phyloP scores from a whole-genome alignment of 2,797 vertebrate species.

The Phyllotis vaccarum region DNA sequence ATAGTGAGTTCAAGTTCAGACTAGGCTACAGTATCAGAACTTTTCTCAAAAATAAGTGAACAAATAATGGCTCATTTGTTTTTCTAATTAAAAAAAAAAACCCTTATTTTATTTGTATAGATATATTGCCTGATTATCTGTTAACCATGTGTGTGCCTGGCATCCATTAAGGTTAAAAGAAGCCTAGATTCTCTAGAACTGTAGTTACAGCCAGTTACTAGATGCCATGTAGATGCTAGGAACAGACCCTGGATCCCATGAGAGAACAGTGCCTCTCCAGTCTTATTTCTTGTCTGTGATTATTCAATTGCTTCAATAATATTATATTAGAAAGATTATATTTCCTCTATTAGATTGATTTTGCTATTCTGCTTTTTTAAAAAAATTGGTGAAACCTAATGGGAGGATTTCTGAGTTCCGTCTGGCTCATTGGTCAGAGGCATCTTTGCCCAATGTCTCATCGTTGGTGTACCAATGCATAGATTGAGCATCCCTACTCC shows the following conservation, averaged over 20 bases:
- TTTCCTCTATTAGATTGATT: not conserved
- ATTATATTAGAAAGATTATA: not conserved
- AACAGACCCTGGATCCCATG: not conserved
- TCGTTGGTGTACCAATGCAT: not conserved
- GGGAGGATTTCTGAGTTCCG: not conserved
- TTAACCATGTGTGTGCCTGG: not conserved
- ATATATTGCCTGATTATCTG: not conserved
- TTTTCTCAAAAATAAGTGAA: not conserved
- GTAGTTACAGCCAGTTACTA: not conserved
- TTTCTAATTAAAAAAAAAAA: not conserved
- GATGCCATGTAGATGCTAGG: not conserved
- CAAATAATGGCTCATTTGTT: not conserved
- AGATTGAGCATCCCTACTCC: not conserved
- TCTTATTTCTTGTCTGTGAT: not conserved
- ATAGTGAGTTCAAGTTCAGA: not conserved
- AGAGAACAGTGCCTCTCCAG: too few species aligned
- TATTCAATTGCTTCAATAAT: not conserved
- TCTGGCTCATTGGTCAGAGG: not conserved
- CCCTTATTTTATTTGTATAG: not conserved
- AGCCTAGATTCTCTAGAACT: not conserved
- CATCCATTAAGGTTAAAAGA: not conserved
- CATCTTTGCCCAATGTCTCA: not conserved
- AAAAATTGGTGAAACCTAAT: not conserved
- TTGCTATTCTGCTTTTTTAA: not conserved
- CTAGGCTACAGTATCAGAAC: not conserved